Evolutionary conservation across 2,797 vertebrate species (phyloP), one percentile per base, ranked within the genome.

Genomic region (Tokudaia muenninki): DNA sequence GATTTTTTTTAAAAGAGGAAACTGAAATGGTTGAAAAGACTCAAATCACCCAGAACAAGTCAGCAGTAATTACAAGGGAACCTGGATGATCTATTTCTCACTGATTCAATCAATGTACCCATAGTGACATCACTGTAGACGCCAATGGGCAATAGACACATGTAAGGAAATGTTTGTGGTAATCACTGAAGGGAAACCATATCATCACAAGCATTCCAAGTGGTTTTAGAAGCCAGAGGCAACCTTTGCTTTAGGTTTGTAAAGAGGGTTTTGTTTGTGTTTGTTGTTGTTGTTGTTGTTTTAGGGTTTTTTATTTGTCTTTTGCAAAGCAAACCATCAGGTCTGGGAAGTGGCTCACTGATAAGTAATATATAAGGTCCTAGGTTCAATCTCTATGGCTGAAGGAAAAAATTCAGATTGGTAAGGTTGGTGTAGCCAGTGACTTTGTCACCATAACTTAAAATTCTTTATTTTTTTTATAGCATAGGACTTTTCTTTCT

Each of bases 281-380:
- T 67, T 26, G 61, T 24, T 61, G 57, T 2, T 59, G 19, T 22
- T 59, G 19, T 50, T 52, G n/a, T n/a, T n/a, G n/a, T n/a, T n/a
- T n/a, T 31, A 91, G n/a, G 52, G 72, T 72, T 92, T 3, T 74
- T 13, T 80, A 26, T 63, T 63, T 63, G 61, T 57, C 77, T 86
- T 47, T 94, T 22, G 90, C 63, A 90, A 92, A 92, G 77, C 11
- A 92, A 47, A 59, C 87, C 57, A 94, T 57, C 61, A 81, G 17
- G 7, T 47, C 34, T 74, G 44, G 55, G 7, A 41, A 31, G 55
- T 52, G 26, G 55, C 21, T 89, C 19, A 22, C 22, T 47, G 17
- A 12, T 24, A 34, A 6, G 8, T 59, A 31, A 47, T 10, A 21
- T 29, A 63, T 63, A 65, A 47, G 24, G 12, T 47, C 24, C 44